phyloP scores from a whole-genome alignment of 2,113 vertebrate genomes.

The Penelope pileata region DNA sequence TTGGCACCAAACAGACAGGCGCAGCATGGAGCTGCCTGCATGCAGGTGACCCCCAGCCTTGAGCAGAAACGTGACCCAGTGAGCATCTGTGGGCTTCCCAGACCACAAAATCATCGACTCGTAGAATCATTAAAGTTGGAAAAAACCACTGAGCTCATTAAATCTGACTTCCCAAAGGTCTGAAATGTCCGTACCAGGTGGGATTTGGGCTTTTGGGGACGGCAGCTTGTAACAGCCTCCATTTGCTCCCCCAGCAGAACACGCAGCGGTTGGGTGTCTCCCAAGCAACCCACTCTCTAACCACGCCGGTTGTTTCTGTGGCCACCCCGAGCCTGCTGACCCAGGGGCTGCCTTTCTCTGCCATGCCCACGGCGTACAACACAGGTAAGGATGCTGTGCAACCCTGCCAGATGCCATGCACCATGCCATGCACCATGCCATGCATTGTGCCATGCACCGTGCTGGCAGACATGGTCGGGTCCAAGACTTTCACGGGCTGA shows the following conservation, averaged over 20 bases:
- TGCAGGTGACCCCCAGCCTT: background rate
- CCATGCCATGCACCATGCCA: too few species aligned
- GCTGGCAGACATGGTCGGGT: accelerated
- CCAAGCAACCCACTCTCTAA: slow-evolving; percentile 81
- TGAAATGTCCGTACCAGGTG: accelerated
- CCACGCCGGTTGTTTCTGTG: slow-evolving; percentile 81
- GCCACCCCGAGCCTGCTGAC: slow-evolving; percentile 83
- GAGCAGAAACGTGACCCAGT: background rate
- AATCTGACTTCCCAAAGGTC: too few species aligned
- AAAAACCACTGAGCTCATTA: too few species aligned
- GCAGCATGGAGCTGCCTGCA: accelerated
- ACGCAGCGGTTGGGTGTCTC: slow-evolving; percentile 88
- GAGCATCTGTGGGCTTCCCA: too few species aligned
- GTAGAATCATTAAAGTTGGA: too few species aligned
- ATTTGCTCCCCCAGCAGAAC: slow-evolving; percentile 81
- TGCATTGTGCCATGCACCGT: too few species aligned
- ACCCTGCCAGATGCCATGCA: too few species aligned
- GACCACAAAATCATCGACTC: too few species aligned
- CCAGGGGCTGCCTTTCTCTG: slow-evolving; percentile 83
- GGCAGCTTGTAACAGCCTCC: background rate
- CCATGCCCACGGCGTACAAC: slow-evolving; percentile 85
- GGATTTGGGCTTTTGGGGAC: background rate
- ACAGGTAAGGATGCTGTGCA: slow-evolving; percentile 76
- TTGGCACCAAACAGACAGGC: background rate
- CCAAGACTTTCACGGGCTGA: background rate